Conservation (phyloP, 2,888 invertebrate species). For the Eucera pruinosa region DNA sequence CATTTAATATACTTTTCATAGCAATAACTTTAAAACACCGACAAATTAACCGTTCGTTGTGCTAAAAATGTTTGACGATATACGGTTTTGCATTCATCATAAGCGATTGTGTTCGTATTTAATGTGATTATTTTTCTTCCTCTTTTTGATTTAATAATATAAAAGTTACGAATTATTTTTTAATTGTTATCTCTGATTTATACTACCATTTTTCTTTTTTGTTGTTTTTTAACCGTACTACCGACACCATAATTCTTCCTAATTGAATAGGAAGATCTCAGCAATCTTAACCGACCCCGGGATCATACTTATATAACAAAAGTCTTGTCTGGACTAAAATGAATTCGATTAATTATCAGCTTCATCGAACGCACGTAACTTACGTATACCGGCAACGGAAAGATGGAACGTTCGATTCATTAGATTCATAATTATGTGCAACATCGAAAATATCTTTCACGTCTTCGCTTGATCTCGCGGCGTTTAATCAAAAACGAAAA, state of each 20-base stretch:
- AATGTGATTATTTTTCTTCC: too few species aligned
- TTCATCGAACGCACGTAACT: neutral
- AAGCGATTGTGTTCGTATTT: too few species aligned
- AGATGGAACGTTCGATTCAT: conserved; percentile 2
- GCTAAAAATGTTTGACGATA: too few species aligned
- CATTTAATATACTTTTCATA: too few species aligned
- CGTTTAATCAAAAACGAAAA: conserved; percentile 29
- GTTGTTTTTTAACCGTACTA: neutral
- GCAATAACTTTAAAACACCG: too few species aligned
- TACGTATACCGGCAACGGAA: neutral
- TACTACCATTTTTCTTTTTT: neutral
- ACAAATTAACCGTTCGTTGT: too few species aligned
- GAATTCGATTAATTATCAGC: neutral
- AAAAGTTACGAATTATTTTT: too few species aligned
- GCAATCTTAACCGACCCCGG: neutral
- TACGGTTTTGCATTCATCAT: too few species aligned
- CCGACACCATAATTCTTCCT: too few species aligned
- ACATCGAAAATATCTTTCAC: conserved; percentile 8
- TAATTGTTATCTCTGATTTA: neutral
- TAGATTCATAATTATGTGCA: conserved; percentile 16
- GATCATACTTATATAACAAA: neutral
- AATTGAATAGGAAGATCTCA: neutral
- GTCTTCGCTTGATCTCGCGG: neutral
- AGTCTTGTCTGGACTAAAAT: neutral
- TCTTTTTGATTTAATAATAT: too few species aligned